Conservation (phyloP, 2,888 invertebrate species). For the Xanthostigma xanthostigma region DNA sequence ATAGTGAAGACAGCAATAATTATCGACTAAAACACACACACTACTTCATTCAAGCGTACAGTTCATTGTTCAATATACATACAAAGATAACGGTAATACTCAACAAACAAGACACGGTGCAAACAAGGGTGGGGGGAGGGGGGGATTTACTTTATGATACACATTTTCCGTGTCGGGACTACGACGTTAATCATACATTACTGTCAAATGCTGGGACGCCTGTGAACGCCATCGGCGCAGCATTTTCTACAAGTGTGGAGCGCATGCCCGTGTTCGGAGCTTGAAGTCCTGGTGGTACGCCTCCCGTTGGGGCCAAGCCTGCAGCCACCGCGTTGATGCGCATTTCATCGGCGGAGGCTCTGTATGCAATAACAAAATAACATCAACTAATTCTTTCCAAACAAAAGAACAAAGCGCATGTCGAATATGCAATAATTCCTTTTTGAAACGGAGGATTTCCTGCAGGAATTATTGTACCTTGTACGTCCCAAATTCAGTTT, state of each 20-base stretch:
- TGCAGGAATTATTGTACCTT: neutral
- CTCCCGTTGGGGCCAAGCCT: conserved; percentile 16
- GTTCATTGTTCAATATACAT: no score
- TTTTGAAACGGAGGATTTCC: no score
- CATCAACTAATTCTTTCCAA: conserved; percentile 1
- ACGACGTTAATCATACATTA: conserved; percentile 38
- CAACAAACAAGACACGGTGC: no score
- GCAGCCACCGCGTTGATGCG: conserved; percentile 48
- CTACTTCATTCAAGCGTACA: no score
- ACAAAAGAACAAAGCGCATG: neutral
- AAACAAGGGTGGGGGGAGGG: no score
- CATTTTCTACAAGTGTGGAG: conserved; percentile 64
- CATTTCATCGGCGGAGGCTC: conserved; percentile 71
- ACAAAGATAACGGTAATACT: no score
- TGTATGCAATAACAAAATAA: conserved; percentile 25
- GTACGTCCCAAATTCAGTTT: neutral
- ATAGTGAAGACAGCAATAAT: no score
- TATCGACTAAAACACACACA: no score
- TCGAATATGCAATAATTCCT: neutral
- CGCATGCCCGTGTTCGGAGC: conserved; percentile 31
- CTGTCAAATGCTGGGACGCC: conserved; percentile 49
- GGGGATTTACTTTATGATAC: no score
- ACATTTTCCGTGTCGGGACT: no score
- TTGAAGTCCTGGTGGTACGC: conserved; percentile 8
- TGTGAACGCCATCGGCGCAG: conserved; percentile 63